Percentiles rank a stretch among this genome's conserved stretches.
These are phyloP conservation scores for Drosophila prolongata DNA, from an alignment of 2,888 invertebrate genomes.

Conservation along the genomic window DNA sequence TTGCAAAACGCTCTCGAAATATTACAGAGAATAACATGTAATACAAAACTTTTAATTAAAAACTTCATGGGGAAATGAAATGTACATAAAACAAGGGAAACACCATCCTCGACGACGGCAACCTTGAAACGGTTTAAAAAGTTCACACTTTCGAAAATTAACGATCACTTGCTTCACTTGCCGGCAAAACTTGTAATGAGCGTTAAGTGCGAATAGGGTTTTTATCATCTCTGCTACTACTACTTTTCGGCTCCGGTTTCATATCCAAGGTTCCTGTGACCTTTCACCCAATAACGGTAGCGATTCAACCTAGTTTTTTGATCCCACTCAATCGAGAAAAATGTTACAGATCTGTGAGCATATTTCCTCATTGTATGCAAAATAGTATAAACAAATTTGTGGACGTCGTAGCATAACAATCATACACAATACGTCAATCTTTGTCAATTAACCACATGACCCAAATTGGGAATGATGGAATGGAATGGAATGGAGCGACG, in stretches of 20 bases:
- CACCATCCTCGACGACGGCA: slow-evolving; percentile 27
- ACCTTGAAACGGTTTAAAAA: slow-evolving; percentile 52
- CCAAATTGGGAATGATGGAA: slow-evolving; percentile 60
- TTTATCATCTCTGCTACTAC: not conserved
- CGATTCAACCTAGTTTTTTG: slow-evolving; percentile 30
- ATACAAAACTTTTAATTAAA: slow-evolving; percentile 33
- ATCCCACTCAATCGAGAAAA: slow-evolving; percentile 23
- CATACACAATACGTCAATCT: slow-evolving; percentile 78
- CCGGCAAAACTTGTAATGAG: slow-evolving; percentile 41
- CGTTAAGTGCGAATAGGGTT: slow-evolving; percentile 28
- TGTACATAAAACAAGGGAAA: slow-evolving; percentile 21
- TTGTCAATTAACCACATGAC: slow-evolving; percentile 77
- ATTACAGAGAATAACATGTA: slow-evolving; percentile 3
- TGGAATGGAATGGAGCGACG: slow-evolving; percentile 23
- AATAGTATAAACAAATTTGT: slow-evolving; percentile 61
- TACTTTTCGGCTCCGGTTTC: slow-evolving; percentile 2
- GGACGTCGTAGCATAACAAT: slow-evolving; percentile 56
- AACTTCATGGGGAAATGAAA: slow-evolving; percentile 29
- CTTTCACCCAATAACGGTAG: slow-evolving; percentile 26
- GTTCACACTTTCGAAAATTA: slow-evolving; percentile 39
- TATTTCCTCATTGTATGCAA: slow-evolving; percentile 75
- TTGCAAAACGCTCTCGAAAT: not conserved
- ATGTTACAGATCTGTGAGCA: slow-evolving; percentile 45
- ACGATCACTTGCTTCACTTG: slow-evolving; percentile 40
- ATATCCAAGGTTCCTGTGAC: slow-evolving; percentile 40